A percentile compares a stretch with the other conserved stretches of the same genome.
Conservation (phyloP, 2,113 vertebrate genomes). For the Triplophysa rosa region DNA sequence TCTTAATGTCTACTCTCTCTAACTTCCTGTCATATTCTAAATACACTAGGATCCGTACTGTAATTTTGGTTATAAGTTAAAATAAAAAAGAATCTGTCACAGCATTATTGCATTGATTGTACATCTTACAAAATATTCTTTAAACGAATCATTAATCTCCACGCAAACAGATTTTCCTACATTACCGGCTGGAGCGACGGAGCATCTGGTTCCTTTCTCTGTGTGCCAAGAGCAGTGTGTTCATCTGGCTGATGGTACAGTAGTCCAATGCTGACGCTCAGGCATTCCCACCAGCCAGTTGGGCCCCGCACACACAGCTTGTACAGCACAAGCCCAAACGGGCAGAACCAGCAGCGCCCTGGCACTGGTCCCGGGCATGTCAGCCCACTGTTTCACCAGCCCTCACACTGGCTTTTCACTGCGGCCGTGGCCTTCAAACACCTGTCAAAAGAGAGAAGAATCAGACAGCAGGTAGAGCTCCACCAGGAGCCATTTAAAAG, state of each 20-base stretch:
- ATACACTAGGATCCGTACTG: neutral
- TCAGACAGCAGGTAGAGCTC: constrained; percentile 1
- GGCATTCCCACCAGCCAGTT: constrained; percentile 72
- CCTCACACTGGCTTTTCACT: constrained; percentile 45
- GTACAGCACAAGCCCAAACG: constrained; percentile 67
- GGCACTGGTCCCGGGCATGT: constrained; percentile 72
- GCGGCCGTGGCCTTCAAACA: constrained; percentile 37
- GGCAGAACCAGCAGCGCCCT: constrained; percentile 61
- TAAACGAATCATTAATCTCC: constrained; percentile 41
- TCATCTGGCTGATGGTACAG: constrained; percentile 66
- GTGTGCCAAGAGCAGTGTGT: constrained; percentile 62
- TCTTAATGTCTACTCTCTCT: constrained; percentile 47
- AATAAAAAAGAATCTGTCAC: neutral
- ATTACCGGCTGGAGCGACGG: constrained; percentile 38
- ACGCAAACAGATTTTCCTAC: constrained; percentile 25
- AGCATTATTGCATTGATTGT: neutral
- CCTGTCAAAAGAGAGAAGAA: constrained; percentile 41
- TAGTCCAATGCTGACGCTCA: constrained; percentile 66
- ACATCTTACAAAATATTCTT: neutral
- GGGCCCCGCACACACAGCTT: constrained; percentile 67
- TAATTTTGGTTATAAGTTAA: neutral
- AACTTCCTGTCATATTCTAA: neutral
- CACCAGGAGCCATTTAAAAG: constrained; percentile 20
- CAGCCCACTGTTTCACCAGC: constrained; percentile 59
- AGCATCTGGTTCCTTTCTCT: constrained; percentile 63